Evolutionary conservation across 2,113 vertebrate species (phyloP), one percentile per base, ranked within the genome.

Genomic region (Rhineura floridana): DNA sequence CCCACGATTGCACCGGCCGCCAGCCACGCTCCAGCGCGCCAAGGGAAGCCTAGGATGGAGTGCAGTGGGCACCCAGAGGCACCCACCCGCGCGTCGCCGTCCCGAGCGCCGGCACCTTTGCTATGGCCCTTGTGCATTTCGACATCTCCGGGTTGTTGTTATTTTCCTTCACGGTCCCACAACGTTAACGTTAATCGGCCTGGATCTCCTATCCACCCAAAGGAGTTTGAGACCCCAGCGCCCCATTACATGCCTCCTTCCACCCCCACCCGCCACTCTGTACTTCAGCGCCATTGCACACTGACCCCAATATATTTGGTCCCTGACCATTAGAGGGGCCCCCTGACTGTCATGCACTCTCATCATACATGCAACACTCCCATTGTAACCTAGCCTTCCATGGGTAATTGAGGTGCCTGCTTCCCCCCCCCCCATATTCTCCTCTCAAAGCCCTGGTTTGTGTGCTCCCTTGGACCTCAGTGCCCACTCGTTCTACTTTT

Each of bases 91-190:
- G 21, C 21, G 2, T 25, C 9, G 15, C 48, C 3, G 17, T 6
- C 42, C 63, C 25, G 3, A 42, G 12, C 36, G 1, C 84, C 33
- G 11, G 85, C 72, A 77, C 88, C 12, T 25, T 8, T 6, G 44
- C 28, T 15, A 8, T 46, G 39, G 39, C 52, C 77, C 62, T 92
- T 90, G 92, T 90, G 90, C 28, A 19, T 79, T n/a, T 52, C 9
- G 77, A n/a, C 30, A 33, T n/a, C 12, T 8, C 13, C 13, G 46
- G 15, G 25, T 33, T 50, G 76, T 12, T n/a, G 30, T 6, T 13
- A 30, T 19, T 25, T 39, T 52, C 46, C 13, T 39, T 13, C 46
- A 11, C 21, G n/a, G 12, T 25, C 59, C 73, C 55, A 7, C 5
- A 25, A 9, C 73, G 30, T 30, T 7, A 1, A 33, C 0, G 13